Conservation (phyloP, 2,113 vertebrate species). For the Caretta caretta region DNA sequence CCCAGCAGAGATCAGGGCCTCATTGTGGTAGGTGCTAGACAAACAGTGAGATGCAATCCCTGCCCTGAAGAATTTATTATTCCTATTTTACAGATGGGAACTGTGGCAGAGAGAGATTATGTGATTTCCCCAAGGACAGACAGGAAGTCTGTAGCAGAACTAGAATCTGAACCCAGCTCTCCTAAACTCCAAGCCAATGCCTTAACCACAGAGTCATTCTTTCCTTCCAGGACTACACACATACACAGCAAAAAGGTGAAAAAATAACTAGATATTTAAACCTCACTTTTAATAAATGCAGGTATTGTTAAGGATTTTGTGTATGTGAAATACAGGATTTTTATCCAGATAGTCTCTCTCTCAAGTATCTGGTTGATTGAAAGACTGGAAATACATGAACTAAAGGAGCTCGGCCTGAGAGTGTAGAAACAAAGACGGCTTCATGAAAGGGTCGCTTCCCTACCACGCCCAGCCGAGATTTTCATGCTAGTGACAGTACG, state of each 20-base stretch:
- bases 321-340: neutral
- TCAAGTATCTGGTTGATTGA: too few species aligned
- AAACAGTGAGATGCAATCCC: neutral
- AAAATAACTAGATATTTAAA: neutral
- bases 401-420: neutral
- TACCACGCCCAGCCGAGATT: neutral
- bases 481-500: neutral
- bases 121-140: neutral
- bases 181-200: neutral
- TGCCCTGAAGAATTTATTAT: neutral
- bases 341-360: too few species aligned
- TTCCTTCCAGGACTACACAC: neutral
- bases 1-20: neutral
- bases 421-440: neutral
- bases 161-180: neutral
- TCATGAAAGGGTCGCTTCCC: neutral
- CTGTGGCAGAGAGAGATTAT: neutral
- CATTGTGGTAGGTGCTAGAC: neutral
- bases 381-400: neutral
- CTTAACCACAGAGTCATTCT: neutral
- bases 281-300: neutral
- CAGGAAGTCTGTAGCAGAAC: neutral
- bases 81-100: neutral
- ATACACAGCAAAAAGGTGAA: neutral
- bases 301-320: neutral